Base-by-base conservation (phyloP, 2,113 vertebrate species). In the Patagioenas fasciata region DNA sequence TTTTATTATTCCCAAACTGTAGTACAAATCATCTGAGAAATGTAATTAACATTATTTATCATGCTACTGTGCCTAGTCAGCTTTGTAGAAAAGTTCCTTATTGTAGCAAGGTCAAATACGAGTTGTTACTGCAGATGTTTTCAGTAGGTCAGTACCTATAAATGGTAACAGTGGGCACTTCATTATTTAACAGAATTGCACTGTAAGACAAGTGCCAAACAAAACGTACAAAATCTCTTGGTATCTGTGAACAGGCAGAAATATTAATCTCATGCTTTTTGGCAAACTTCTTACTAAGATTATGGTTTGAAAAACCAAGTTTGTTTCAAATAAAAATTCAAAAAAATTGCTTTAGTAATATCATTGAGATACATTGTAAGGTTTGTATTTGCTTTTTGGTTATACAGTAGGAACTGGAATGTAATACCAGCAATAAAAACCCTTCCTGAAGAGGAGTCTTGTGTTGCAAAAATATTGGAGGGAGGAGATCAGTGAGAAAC, bases 11-110 rank as follows among this genome's bases (percentile, higher is more conserved):
- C 71, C 79, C 79, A 66, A 54, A 48, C 18, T 51, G 42, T 69
- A 88, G 29, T 28, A 79, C 13, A 19, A 77, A 69, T 72, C 17
- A n/a, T 85, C 8, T 65, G 31, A 87, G 73, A 65, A 89, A 57
- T 72, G 26, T 80, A 78, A 95, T 95, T 65, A 44, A 26, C 50
- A 66, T 89, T 91, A 61, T 92, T 92, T 87, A 54, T 95, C 84
- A 77, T 32, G 31, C 40, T 66, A 13, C 74, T 73, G 19, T 85
- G 62, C 62, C 54, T 87, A 14, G 34, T 95, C 78, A 94, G 73
- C 80, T 95, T 64, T 51, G 51, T 44, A 23, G 29, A 38, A 51
- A 36, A 81, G 57, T 67, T 80, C 54, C 31, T 69, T 81, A 1
- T n/a, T n/a, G 34, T 24, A 72, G n/a, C 13, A 10, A 38, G 61